Conservation (phyloP, 2,888 invertebrate species). For the Hipparchia semele region DNA sequence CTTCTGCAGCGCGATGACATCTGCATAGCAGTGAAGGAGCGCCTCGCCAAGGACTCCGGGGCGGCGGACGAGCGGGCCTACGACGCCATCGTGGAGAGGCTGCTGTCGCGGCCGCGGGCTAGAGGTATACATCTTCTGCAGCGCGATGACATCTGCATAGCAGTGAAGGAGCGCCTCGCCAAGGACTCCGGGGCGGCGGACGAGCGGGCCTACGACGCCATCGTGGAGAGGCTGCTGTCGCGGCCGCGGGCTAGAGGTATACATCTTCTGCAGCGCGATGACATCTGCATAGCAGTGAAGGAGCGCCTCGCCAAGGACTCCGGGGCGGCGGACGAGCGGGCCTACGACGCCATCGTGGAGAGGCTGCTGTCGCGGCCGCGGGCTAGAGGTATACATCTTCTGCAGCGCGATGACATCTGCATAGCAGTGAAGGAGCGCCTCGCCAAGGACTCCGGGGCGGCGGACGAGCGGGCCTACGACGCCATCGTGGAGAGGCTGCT, state of each 20-base stretch:
- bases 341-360: slow-evolving; percentile 93
- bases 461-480: too few species aligned
- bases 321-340: slow-evolving; percentile 93
- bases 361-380: slow-evolving; percentile 91
- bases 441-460: too few species aligned
- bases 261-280: slow-evolving; percentile 87
- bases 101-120: slow-evolving; percentile 92
- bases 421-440: too few species aligned
- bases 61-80: slow-evolving; percentile 94
- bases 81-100: slow-evolving; percentile 91
- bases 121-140: slow-evolving; percentile 89
- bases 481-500: too few species aligned
- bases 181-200: slow-evolving; percentile 98
- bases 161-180: slow-evolving; percentile 95
- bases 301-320: slow-evolving; percentile 97
- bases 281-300: slow-evolving; percentile 96
- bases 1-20: slow-evolving; percentile 91
- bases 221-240: slow-evolving; percentile 90
- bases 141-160: slow-evolving; percentile 94
- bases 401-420: not conserved
- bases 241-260: slow-evolving; percentile 94
- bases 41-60: slow-evolving; percentile 96
- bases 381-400: slow-evolving; percentile 87
- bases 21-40: slow-evolving; percentile 97
- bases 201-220: slow-evolving; percentile 92